Base-by-base conservation (phyloP, 2,888 invertebrate genomes). In the Cephus pygmeus region DNA sequence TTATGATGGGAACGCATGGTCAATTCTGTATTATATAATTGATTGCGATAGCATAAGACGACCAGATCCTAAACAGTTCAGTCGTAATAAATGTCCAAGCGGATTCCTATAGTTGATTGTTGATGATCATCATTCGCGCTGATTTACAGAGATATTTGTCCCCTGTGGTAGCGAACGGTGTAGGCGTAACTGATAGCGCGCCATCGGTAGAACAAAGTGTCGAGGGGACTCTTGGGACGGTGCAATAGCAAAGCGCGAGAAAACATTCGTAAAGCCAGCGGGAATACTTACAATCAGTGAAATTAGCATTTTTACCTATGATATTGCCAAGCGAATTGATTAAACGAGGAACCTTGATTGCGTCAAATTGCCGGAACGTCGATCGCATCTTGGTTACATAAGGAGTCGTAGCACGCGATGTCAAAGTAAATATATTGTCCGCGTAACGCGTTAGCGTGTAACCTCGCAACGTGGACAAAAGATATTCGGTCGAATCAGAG, bases 281-380 rank as follows among this genome's bases (percentile, higher is more conserved):
- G 23, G 56, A 56, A 56, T 56, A 56, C 56, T 23, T 56, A 56
- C 2, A 56, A 56, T 56, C 56, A 56, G 56, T 78, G 80, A 77
- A 79, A 81, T 83, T 81, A 79, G 73, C 82, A 83, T 83, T 81
- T 83, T 80, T 83, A 56, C 56, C 23, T 77, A 69, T 78, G 79
- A 81, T 83, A 83, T 81, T 79, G 81, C 79, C 23, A 80, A 78
- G 69, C 79, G 81, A 80, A 84, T 83, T 82, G 84, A 85, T 85
- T 86, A 86, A 81, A 81, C 78, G 81, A 80, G 79, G 81, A 82
- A 81, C 85, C 84, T 87, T 87, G 86, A 83, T 86, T 85, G 84
- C 83, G 85, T 87, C 83, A 88, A 88, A 84, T 85, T 83, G 78
- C 81, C 84, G 84, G 81, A 86, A 87, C 85, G 83, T 78, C 78